Evolutionary conservation across 2,797 vertebrate species (phyloP).

Genomic region (Acipenser oxyrinchus): DNA sequence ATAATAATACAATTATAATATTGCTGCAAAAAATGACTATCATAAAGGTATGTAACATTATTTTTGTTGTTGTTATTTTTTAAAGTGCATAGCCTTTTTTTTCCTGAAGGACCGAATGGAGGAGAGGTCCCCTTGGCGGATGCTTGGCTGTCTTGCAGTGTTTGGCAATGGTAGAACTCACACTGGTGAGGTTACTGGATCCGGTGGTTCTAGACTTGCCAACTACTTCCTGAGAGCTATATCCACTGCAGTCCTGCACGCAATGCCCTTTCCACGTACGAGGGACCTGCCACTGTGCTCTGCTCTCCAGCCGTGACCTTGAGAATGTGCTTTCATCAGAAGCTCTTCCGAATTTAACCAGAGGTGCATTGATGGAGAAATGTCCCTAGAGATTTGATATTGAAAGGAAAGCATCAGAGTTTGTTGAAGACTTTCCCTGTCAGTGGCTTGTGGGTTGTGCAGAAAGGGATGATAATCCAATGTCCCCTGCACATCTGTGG

Average conservation of each 20-base stretch:
- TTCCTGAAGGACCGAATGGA: neutral
- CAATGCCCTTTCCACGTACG: neutral
- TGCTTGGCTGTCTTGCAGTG: constrained; percentile 62
- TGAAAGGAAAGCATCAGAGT: too few relatives aligned
- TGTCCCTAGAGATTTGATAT: too few relatives aligned
- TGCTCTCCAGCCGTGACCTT: neutral
- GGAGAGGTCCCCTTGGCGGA: neutral
- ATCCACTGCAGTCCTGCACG: constrained; percentile 14
- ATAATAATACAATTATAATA: too few relatives aligned
- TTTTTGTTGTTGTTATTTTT: too few relatives aligned
- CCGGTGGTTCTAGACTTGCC: constrained; percentile 99
- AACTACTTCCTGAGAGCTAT: constrained; percentile 78
- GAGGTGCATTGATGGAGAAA: neutral
- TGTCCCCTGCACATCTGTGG: constrained; percentile 66
- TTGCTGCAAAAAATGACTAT: too few relatives aligned
- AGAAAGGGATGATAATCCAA: constrained; percentile 59
- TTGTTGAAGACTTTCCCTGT: constrained; percentile 27
- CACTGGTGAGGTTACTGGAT: constrained; percentile 97
- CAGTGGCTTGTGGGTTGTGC: constrained; percentile 72
- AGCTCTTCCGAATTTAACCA: too few relatives aligned
- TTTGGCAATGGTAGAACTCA: constrained; percentile 99
- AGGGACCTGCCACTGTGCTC: fast-evolving
- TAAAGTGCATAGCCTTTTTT: too few relatives aligned
- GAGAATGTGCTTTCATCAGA: neutral
- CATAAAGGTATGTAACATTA: too few relatives aligned